phyloP scores from a whole-genome alignment of 1,140 invertebrate species.

The Atta colombica region DNA sequence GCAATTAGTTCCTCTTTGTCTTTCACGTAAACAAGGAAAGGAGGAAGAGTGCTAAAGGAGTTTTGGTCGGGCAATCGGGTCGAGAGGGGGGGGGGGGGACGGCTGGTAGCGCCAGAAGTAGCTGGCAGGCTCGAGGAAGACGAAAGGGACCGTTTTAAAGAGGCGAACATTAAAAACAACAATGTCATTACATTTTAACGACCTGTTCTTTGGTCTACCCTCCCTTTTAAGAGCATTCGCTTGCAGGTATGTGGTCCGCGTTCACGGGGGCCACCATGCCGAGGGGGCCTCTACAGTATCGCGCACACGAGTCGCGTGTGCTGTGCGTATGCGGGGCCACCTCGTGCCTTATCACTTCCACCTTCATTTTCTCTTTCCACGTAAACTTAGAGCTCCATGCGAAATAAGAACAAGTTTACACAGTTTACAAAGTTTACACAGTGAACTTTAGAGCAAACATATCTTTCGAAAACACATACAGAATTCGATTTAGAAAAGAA shows the following conservation, averaged over 20 bases:
- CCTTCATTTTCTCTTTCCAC: not conserved
- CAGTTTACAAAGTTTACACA: not conserved
- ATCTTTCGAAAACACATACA: not conserved
- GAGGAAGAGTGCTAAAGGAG: slow-evolving; percentile 49
- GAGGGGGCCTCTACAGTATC: slow-evolving; percentile 52
- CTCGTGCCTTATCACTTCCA: not conserved
- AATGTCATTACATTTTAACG: slow-evolving; percentile 84
- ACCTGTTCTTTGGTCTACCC: slow-evolving; percentile 80
- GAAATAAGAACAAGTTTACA: not conserved
- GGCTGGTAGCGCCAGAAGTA: slow-evolving; percentile 67
- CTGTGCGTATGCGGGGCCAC: slow-evolving; percentile 24
- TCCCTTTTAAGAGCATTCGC: slow-evolving; percentile 78
- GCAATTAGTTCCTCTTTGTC: slow-evolving; percentile 39
- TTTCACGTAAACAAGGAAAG: slow-evolving; percentile 47
- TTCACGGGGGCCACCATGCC: slow-evolving; percentile 56
- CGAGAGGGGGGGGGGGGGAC: not conserved
- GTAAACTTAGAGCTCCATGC: not conserved
- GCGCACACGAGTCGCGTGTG: slow-evolving; percentile 61
- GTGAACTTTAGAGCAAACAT: not conserved
- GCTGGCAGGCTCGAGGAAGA: slow-evolving; percentile 70
- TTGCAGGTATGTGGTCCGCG: slow-evolving; percentile 79
- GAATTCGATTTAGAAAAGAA: not conserved
- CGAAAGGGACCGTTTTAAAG: slow-evolving; percentile 79
- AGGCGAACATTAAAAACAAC: slow-evolving; percentile 82
- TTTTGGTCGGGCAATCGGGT: slow-evolving; percentile 10